A percentile compares a stretch with the other conserved stretches of the same genome.
Evolutionary conservation across 2,113 vertebrate genomes (phyloP).

Genomic region (Brachyhypopomus gauderio): DNA sequence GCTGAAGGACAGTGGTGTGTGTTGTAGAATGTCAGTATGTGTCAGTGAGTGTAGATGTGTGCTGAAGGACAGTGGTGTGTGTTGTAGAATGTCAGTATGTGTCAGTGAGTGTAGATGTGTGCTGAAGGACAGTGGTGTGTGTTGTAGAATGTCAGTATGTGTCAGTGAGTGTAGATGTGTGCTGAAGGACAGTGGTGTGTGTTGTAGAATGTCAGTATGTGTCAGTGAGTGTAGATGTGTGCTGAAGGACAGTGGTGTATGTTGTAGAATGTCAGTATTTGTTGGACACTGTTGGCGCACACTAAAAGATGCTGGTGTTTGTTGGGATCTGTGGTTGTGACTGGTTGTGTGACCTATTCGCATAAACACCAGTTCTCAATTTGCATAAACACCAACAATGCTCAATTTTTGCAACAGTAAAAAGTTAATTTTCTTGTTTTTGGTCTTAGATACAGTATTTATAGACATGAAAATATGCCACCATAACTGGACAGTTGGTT

Average conservation of each 20-base stretch:
- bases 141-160: neutral
- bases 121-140: neutral
- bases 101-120: neutral
- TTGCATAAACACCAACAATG: no score
- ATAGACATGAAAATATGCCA: neutral
- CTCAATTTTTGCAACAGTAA: no score
- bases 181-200: neutral
- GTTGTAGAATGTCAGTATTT: neutral
- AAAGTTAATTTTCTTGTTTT: no score
- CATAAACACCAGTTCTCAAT: no score
- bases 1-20: no score
- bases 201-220: neutral
- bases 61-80: no score
- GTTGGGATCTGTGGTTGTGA: neutral
- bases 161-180: neutral
- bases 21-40: no score
- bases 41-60: no score
- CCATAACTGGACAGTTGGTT: neutral
- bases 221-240: neutral
- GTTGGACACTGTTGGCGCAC: neutral
- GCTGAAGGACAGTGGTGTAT: neutral
- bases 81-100: neutral
- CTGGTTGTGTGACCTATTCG: no score
- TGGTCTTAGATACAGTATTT: no score
- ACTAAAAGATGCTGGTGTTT: neutral